Evolutionary conservation across 2,113 vertebrate species (phyloP).

Genomic region (Rafetus swinhoei): DNA sequence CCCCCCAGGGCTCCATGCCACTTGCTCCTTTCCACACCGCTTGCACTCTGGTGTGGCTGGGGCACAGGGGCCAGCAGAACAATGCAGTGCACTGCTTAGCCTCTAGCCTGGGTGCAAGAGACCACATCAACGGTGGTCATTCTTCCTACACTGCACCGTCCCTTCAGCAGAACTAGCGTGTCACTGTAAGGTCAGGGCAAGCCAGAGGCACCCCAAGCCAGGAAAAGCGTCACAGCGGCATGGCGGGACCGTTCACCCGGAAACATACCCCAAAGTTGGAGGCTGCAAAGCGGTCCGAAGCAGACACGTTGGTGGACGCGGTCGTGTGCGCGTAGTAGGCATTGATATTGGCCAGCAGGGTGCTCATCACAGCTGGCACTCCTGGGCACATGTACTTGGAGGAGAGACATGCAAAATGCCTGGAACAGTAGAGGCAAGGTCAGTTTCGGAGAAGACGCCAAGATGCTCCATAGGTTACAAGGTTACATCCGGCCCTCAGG

Average conservation of each 20-base stretch:
- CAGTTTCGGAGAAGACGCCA: neutral
- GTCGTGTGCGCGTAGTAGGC: conserved; percentile 99
- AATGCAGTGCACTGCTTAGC: conserved; percentile 6
- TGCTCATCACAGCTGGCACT: conserved; percentile 98
- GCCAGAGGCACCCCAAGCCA: neutral
- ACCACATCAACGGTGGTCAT: neutral
- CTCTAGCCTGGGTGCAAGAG: neutral
- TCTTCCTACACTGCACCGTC: neutral
- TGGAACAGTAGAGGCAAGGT: conserved; percentile 61
- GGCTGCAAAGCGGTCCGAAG: conserved; percentile 95
- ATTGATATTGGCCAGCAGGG: conserved; percentile 98
- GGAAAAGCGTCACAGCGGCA: neutral
- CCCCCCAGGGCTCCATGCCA: neutral
- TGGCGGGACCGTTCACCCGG: rapidly evolving
- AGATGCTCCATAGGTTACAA: neutral
- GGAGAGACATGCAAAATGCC: conserved; percentile 98
- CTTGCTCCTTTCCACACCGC: conserved; percentile 37
- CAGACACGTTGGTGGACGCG: conserved; percentile 97
- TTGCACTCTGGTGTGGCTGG: conserved; percentile 23
- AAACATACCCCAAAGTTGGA: conserved; percentile 97
- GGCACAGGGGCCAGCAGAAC: conserved; percentile 17
- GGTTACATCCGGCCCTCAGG: neutral
- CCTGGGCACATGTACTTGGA: conserved; percentile 99
- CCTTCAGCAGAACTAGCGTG: neutral
- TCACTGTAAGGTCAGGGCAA: neutral